Evolutionary conservation across 1,140 invertebrate species (phyloP), one percentile per base, ranked within the genome.

Genomic region (Pteromalus puparum): DNA sequence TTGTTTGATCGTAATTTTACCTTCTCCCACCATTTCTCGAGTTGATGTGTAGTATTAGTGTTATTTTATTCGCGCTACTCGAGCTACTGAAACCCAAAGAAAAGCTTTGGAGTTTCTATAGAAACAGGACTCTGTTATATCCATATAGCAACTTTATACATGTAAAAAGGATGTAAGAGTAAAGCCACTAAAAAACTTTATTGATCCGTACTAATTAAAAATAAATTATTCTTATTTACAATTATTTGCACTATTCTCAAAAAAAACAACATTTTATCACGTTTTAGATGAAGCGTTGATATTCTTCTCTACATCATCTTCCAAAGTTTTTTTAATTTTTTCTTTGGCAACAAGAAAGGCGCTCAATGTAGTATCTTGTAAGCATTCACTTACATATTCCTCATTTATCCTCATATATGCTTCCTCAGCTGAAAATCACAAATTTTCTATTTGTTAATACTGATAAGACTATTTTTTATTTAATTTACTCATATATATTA

Each of bases 391-490:
- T 42, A 95, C 85, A 82, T 90, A 87, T 53, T 92, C 86, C 77
- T 91, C 89, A 12, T 90, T 90, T 30, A 95, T 76, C 28, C 87
- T 91, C 15, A 91, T 82, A 85, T 92, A 95, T 24, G 89, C 87
- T 81, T 92, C 88, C 86, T 90, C 82, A 89, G 90, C 95, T 95
- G 88, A 81, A 93, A 93, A 77, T 78, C 68, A 79, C 76, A 73
- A n/a, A 85, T 86, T 30, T 28, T 28, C 21, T 26, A 24, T 1
- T 7, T 67, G 21, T 10, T 26, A 24, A 18, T 67, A 24, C 21
- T 67, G 12, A 67, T 6, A 26, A 67, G 6, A 67, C 4, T 0
- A 67, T 67, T 82, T 10, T 48, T 68, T 7, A 21, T 30, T 61
- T 26, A 53, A 53, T 65, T 78, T 68, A 81, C 75, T 77, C 1